Percentiles rank a stretch among this genome's conserved stretches.
These are phyloP conservation scores for Apamea crenata DNA, from an alignment of 2,888 invertebrate genomes.

Conservation along the genomic window DNA sequence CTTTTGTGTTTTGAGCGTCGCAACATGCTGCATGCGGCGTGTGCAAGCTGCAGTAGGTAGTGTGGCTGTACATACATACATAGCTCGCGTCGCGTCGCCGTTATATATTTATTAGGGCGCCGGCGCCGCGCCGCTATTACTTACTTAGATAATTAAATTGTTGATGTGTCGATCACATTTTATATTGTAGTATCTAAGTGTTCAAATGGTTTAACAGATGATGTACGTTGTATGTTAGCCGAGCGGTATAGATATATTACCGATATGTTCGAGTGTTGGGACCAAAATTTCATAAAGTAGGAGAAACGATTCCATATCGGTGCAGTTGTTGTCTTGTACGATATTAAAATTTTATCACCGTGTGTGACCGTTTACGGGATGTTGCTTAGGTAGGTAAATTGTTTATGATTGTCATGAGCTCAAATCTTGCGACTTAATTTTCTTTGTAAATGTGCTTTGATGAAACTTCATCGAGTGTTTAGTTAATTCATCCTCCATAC, in stretches of 20 bases:
- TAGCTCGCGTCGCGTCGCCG: conserved; percentile 51
- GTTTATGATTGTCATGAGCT: conserved; percentile 81
- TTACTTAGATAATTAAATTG: conserved; percentile 80
- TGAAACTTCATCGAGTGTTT: conserved; percentile 66
- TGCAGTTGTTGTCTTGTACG: conserved; percentile 81
- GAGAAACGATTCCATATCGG: conserved; percentile 72
- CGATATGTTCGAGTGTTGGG: conserved; percentile 79
- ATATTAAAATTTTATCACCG: conserved; percentile 85
- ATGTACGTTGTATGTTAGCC: conserved; percentile 73
- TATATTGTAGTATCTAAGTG: conserved; percentile 81
- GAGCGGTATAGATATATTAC: conserved; percentile 66
- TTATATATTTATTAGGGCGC: conserved; percentile 59
- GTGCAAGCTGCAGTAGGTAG: conserved; percentile 21
- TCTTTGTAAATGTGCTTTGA: conserved; percentile 71
- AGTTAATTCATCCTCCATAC: conserved; percentile 61
- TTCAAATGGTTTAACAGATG: conserved; percentile 79
- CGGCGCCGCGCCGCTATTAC: conserved; percentile 60
- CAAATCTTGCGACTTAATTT: conserved; percentile 83
- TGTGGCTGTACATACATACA: conserved; percentile 5
- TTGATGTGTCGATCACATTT: conserved; percentile 82
- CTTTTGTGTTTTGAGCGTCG: conserved; percentile 31
- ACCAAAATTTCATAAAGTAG: conserved; percentile 86
- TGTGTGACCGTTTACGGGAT: conserved; percentile 83
- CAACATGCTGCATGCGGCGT: conserved; percentile 14
- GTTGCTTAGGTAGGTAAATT: conserved; percentile 86